These are phyloP conservation scores for Protaetia brevitarsis DNA, from an alignment of 1,140 invertebrate genomes.

Conservation along the genomic window DNA sequence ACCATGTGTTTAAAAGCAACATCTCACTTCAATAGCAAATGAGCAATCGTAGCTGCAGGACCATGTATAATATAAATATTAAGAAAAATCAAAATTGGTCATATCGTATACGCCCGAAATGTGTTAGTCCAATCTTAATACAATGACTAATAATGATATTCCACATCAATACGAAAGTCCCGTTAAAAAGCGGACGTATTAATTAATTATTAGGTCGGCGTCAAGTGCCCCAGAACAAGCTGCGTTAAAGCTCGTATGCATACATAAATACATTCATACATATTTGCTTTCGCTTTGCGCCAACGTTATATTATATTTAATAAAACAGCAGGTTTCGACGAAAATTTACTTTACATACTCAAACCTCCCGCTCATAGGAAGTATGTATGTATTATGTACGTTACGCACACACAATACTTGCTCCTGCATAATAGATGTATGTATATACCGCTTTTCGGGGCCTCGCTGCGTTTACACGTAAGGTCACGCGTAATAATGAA, in stretches of 20 bases:
- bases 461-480: too few species aligned
- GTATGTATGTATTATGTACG: not conserved
- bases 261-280: not conserved
- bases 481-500: too few species aligned
- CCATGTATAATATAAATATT: too few species aligned
- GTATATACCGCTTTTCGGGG: not conserved
- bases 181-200: not conserved
- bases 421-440: too few species aligned
- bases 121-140: too few species aligned
- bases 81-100: too few species aligned
- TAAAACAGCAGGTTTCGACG: slow-evolving; percentile 8
- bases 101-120: too few species aligned
- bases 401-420: not conserved
- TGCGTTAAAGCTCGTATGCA: not conserved
- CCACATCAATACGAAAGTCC: too few species aligned
- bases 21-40: too few species aligned
- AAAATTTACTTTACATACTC: slow-evolving; percentile 10
- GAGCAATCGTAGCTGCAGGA: too few species aligned
- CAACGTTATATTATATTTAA: slow-evolving; percentile 5
- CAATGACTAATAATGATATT: too few species aligned
- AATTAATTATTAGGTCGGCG: not conserved
- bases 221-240: not conserved
- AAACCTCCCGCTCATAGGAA: not conserved
- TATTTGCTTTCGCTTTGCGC: not conserved
- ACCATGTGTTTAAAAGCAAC: too few species aligned